These are phyloP conservation scores for Platyura marginata DNA, from an alignment of 1,140 invertebrate genomes.

Conservation along the genomic window DNA sequence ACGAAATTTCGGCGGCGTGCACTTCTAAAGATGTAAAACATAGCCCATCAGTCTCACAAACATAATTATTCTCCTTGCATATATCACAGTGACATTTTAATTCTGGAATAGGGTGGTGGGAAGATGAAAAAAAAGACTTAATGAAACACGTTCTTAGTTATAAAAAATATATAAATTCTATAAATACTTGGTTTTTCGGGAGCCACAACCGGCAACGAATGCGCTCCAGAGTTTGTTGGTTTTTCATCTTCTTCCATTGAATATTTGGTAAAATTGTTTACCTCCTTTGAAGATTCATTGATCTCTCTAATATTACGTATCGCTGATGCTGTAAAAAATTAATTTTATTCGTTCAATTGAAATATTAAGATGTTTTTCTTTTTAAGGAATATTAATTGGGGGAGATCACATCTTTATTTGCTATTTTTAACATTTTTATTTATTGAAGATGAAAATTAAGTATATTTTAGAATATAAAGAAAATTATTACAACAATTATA, in stretches of 20 bases:
- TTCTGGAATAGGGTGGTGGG: neutral
- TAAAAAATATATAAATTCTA: neutral
- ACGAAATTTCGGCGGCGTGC: slow-evolving; percentile 36
- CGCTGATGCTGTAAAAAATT: no score
- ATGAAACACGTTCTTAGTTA: neutral
- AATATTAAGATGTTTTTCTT: no score
- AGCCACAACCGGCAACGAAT: neutral
- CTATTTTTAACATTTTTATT: no score
- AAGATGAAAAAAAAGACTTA: neutral
- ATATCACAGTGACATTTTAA: slow-evolving; percentile 56
- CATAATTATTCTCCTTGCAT: slow-evolving; percentile 54
- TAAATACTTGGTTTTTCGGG: neutral
- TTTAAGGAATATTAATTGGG: no score
- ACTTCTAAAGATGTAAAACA: slow-evolving; percentile 64
- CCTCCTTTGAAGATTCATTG: neutral
- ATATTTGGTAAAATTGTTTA: neutral
- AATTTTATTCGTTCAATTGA: no score
- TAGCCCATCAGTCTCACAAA: slow-evolving; percentile 73
- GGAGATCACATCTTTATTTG: no score
- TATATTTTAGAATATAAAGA: neutral
- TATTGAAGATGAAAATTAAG: no score
- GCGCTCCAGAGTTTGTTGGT: neutral
- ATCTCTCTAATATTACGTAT: no score
- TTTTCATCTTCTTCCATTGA: neutral
- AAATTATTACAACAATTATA: no score